phyloP scores from a whole-genome alignment of 2,113 vertebrate genomes.

The Stegostoma tigrinum region DNA sequence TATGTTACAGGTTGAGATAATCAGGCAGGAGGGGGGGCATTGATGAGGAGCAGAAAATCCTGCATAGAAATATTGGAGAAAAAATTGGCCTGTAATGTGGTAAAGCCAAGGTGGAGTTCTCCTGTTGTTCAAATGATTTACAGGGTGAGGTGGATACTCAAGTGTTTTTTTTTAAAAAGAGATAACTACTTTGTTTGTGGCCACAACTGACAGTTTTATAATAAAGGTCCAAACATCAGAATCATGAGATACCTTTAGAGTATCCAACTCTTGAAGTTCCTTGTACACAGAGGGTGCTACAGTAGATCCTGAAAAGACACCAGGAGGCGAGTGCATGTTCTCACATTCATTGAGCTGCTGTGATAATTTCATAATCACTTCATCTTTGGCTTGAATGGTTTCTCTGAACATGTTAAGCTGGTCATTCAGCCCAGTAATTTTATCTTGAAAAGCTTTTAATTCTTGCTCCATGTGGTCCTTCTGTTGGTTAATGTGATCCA shows the following conservation, averaged over 20 bases:
- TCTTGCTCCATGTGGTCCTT: conserved; percentile 81
- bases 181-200: not conserved
- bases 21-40: not conserved
- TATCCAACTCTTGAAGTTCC: conserved; percentile 75
- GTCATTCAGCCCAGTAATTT: conserved; percentile 81
- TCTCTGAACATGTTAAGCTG: conserved; percentile 88
- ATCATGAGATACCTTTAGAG: conserved; percentile 65
- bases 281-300: conserved; percentile 40
- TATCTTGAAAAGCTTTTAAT: conserved; percentile 69
- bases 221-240: not conserved
- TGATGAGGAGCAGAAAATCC: not conserved
- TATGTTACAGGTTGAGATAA: not conserved
- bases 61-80: not conserved
- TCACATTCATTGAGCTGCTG: conserved; percentile 61
- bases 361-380: conserved; percentile 89
- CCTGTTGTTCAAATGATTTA: not conserved
- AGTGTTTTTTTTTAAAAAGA: not conserved
- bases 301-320: conserved; percentile 41
- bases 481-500: conserved; percentile 73
- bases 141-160: not conserved
- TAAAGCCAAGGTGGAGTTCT: not conserved
- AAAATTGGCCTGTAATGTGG: not conserved
- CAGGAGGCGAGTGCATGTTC: conserved; percentile 40
- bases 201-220: not conserved
- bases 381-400: conserved; percentile 94